Evolutionary conservation across 1,140 invertebrate genomes (phyloP).

Genomic region (Megathymus violae): DNA sequence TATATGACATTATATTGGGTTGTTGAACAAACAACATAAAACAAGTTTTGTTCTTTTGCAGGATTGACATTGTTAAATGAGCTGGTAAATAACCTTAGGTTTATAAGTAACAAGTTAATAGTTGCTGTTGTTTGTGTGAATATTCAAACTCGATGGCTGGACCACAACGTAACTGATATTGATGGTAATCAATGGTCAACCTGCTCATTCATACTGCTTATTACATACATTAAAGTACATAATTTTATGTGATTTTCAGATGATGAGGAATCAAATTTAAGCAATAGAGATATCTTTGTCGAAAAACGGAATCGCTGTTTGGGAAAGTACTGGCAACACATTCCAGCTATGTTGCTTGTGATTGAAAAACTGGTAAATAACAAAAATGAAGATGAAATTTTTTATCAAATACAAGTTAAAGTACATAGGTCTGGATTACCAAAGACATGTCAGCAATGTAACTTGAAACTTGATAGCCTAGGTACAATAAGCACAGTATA

Average conservation of each 20-base stretch:
- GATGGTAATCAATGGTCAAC: too few relatives aligned
- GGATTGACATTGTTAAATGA: conserved; percentile 82
- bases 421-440: conserved; percentile 4
- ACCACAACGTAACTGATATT: conserved; percentile 66
- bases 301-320: conserved; percentile 71
- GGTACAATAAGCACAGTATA: neutral
- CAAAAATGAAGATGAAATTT: too few relatives aligned
- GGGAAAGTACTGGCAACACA: conserved; percentile 83
- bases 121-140: conserved; percentile 85
- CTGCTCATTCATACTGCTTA: too few relatives aligned
- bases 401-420: conserved; percentile 5
- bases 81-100: conserved; percentile 84
- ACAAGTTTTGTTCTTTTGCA: conserved; percentile 44
- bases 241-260: conserved; percentile 47
- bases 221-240: too few relatives aligned
- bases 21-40: too few relatives aligned
- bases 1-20: too few relatives aligned
- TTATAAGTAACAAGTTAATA: conserved; percentile 80
- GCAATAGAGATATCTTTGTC: conserved; percentile 47
- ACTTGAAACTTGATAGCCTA: neutral
- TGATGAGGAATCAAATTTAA: conserved; percentile 40
- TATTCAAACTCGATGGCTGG: conserved; percentile 84
- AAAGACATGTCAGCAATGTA: neutral
- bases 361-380: conserved; percentile 50
- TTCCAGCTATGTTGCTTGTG: conserved; percentile 70